phyloP scores from a whole-genome alignment of 1,140 invertebrate genomes.

The Camponotus vicinus region DNA sequence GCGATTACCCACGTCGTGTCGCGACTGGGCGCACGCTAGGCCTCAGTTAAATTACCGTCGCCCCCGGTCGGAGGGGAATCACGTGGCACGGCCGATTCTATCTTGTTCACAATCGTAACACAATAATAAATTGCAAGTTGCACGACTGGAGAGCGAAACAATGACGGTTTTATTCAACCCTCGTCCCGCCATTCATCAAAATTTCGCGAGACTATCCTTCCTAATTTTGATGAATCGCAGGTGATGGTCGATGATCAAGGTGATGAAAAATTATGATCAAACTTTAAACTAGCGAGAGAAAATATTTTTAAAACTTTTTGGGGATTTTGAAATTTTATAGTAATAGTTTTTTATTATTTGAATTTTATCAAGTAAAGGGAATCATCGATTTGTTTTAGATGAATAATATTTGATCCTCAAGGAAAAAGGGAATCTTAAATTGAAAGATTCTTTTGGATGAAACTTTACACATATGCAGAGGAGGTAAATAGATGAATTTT shows the following conservation, averaged over 20 bases:
- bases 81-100: slow-evolving; percentile 30
- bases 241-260: too few species aligned
- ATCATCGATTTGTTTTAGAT: too few species aligned
- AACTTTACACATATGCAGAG: too few species aligned
- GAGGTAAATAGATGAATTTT: too few species aligned
- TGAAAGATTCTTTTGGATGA: too few species aligned
- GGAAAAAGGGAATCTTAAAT: too few species aligned
- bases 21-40: slow-evolving; percentile 66
- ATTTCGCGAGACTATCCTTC: neutral
- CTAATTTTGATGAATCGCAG: neutral
- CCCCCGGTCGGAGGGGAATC: slow-evolving; percentile 57
- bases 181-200: neutral
- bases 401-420: neutral
- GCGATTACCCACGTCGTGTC: slow-evolving; percentile 81
- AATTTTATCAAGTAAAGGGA: neutral
- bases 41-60: slow-evolving; percentile 62
- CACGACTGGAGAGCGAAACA: slow-evolving; percentile 41
- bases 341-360: neutral
- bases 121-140: slow-evolving; percentile 52
- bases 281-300: neutral
- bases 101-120: slow-evolving; percentile 38
- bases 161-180: neutral
- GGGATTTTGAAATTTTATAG: neutral
- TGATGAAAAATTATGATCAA: neutral
- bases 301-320: too few species aligned